Conservation (phyloP, 2,797 vertebrate genomes). For the Halcyon leucocephala region DNA sequence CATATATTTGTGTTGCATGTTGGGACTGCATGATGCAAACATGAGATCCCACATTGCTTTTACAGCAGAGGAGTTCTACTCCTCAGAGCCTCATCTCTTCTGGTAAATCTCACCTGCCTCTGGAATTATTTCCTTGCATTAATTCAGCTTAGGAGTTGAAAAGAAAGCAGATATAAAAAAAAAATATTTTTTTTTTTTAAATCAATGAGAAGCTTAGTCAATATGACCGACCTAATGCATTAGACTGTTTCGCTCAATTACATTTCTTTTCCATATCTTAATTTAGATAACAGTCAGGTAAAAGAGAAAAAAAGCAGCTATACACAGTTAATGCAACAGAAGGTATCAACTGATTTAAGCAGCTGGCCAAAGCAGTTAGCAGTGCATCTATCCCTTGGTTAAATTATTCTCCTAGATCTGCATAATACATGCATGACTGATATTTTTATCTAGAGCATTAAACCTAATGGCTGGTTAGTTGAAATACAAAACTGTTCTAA, state of each 20-base stretch:
- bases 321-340: constrained; percentile 85
- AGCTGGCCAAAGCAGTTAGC: constrained; percentile 72
- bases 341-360: constrained; percentile 79
- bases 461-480: constrained; percentile 47
- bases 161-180: constrained; percentile 12
- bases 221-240: constrained; percentile 81
- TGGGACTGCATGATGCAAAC: not conserved
- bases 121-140: constrained; percentile 44
- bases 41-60: not conserved
- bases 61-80: not conserved
- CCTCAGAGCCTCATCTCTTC: not conserved
- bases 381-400: not conserved
- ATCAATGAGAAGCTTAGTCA: constrained; percentile 80
- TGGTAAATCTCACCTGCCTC: not conserved
- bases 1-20: not conserved
- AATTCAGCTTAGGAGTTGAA: constrained; percentile 45
- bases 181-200: no score
- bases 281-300: constrained; percentile 80
- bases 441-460: constrained; percentile 31
- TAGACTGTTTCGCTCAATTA: constrained; percentile 84
- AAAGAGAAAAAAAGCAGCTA: constrained; percentile 78
- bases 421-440: constrained; percentile 20
- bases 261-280: constrained; percentile 79
- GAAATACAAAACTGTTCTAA: constrained; percentile 37
- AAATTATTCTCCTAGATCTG: constrained; percentile 23